Conservation (phyloP, 1,140 invertebrate species). For the Drosophila asahinai region DNA sequence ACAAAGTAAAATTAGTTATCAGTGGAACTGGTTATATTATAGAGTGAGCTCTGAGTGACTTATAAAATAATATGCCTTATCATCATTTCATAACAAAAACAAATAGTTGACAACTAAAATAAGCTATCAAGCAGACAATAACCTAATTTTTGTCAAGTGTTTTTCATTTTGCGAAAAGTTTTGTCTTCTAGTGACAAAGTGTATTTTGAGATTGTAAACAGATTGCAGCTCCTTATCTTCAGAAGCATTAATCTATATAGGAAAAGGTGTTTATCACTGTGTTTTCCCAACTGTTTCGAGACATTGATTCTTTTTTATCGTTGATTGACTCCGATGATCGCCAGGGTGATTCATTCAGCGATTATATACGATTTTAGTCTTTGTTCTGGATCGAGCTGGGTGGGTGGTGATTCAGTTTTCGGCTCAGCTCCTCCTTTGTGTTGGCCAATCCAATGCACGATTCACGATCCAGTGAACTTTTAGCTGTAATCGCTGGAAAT, state of each 20-base stretch:
- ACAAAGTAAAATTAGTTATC: constrained; percentile 1
- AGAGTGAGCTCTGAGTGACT: neutral
- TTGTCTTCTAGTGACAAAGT: neutral
- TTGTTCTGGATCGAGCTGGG: constrained; percentile 18
- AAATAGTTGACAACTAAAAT: constrained; percentile 10
- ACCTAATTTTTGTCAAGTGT: constrained; percentile 2
- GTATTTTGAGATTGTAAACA: neutral
- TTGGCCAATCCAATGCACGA: constrained; percentile 12
- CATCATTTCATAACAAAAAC: neutral
- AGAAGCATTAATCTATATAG: constrained; percentile 6
- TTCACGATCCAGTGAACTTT: constrained; percentile 28
- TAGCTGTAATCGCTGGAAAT: constrained; percentile 24
- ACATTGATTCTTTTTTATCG: constrained; percentile 9
- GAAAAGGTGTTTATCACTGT: constrained; percentile 3
- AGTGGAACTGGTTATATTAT: neutral
- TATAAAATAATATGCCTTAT: neutral
- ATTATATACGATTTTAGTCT: constrained; percentile 17
- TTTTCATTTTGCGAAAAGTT: neutral
- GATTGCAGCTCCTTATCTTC: constrained; percentile 10
- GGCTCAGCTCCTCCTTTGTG: constrained; percentile 25
- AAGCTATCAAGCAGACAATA: constrained; percentile 5
- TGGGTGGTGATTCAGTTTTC: constrained; percentile 21
- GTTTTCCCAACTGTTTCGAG: constrained; percentile 4
- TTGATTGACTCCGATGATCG: constrained; percentile 30
- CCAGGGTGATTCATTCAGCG: constrained; percentile 17